These are phyloP conservation scores for Ploceus nigricollis DNA, from an alignment of 2,113 vertebrate species.

Conservation along the genomic window DNA sequence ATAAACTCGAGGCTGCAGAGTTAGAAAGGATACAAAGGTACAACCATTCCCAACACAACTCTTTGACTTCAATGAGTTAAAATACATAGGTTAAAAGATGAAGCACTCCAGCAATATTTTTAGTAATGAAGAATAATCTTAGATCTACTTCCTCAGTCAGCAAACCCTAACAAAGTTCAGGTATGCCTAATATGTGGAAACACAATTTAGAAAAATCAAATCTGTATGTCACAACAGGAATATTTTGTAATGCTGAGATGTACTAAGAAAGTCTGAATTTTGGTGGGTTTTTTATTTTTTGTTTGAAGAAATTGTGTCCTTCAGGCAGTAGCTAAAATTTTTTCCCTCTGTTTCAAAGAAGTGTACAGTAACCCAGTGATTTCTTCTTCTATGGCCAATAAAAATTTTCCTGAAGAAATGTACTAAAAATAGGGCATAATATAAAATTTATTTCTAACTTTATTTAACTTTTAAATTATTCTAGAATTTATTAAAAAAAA, in stretches of 20 bases:
- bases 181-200: background rate
- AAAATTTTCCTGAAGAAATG: background rate
- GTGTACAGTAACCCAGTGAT: background rate
- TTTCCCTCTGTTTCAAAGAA: background rate
- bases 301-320: background rate
- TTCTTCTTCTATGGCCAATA: background rate
- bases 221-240: background rate
- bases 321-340: background rate
- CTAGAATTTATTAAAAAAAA: background rate
- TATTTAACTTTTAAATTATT: background rate
- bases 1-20: background rate
- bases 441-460: background rate
- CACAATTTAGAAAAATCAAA: background rate
- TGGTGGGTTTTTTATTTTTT: background rate
- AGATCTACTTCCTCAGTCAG: background rate
- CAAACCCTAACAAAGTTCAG: background rate
- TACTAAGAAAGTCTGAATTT: background rate
- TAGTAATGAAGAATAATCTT: background rate
- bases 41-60: background rate
- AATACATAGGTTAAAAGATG: background rate
- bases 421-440: background rate
- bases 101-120: background rate
- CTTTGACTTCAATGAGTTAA: background rate
- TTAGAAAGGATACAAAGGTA: background rate
- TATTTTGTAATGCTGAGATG: background rate